Percentiles rank a stretch among this genome's conserved stretches.
phyloP scores from a whole-genome alignment of 2,797 vertebrate species.

The Cirrhinus mrigala region DNA sequence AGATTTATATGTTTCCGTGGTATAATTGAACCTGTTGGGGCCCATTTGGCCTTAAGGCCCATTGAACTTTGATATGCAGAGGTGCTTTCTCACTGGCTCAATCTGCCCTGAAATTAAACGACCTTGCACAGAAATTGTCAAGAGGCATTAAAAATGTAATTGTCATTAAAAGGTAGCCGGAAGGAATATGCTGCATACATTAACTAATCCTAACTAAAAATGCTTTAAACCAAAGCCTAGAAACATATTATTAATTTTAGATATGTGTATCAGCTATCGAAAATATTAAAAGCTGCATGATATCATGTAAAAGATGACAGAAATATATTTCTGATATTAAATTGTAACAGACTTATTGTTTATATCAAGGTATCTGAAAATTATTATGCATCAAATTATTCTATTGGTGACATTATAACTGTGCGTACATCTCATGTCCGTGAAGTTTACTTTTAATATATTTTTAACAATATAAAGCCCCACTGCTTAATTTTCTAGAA shows the following conservation, averaged over 20 bases:
- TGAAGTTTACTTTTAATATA: too few relatives aligned
- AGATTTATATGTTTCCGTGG: not conserved
- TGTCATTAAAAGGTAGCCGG: conserved; percentile 41
- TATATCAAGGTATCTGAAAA: not conserved
- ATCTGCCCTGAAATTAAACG: conserved; percentile 26
- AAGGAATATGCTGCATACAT: conserved; percentile 28
- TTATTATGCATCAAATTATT: too few relatives aligned
- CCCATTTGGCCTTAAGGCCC: conserved; percentile 1
- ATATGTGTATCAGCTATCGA: not conserved
- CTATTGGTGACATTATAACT: too few relatives aligned
- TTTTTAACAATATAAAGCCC: too few relatives aligned
- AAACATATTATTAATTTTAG: not conserved
- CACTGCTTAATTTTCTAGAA: too few relatives aligned
- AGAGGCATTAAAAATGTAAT: conserved; percentile 37
- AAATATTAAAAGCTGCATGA: not conserved
- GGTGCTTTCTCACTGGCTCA: not conserved
- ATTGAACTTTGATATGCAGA: conserved; percentile 25
- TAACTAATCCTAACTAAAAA: not conserved
- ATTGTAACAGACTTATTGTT: not conserved
- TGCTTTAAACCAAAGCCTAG: not conserved
- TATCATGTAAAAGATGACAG: not conserved
- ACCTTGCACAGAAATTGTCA: conserved; percentile 32
- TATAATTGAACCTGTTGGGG: conserved; percentile 16
- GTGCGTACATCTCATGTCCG: too few relatives aligned
- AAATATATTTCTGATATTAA: not conserved